phyloP scores from a whole-genome alignment of 2,888 invertebrate genomes.

The Callimorpha dominula region DNA sequence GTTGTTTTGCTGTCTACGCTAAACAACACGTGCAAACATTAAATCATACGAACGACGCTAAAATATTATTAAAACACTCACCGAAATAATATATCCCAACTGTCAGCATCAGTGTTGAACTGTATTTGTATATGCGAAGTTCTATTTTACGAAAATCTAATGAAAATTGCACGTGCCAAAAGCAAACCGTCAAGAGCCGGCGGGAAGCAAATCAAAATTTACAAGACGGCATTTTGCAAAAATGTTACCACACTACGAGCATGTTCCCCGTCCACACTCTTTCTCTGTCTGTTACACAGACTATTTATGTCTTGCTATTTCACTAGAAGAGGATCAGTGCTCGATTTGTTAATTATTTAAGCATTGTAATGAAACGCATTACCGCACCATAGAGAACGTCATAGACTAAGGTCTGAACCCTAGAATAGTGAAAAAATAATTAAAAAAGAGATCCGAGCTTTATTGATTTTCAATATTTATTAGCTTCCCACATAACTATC shows the following conservation, averaged over 20 bases:
- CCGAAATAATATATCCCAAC: slow-evolving; percentile 74
- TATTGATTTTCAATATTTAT: slow-evolving; percentile 19
- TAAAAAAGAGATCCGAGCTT: slow-evolving; percentile 2
- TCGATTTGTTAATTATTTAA: slow-evolving; percentile 7
- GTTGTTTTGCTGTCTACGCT: slow-evolving; percentile 83
- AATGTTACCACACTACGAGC: slow-evolving; percentile 53
- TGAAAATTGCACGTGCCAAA: slow-evolving; percentile 85
- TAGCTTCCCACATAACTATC: too few relatives aligned
- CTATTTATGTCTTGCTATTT: slow-evolving; percentile 25
- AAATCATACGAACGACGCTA: slow-evolving; percentile 57
- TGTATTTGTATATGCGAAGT: slow-evolving; percentile 60
- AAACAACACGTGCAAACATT: slow-evolving; percentile 80
- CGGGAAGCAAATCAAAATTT: slow-evolving; percentile 82
- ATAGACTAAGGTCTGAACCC: slow-evolving; percentile 9
- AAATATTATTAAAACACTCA: slow-evolving; percentile 69
- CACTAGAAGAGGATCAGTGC: slow-evolving; percentile 23
- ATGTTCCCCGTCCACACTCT: slow-evolving; percentile 19
- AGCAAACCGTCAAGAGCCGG: slow-evolving; percentile 83
- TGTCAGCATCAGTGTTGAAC: slow-evolving; percentile 80
- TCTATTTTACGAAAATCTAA: slow-evolving; percentile 66
- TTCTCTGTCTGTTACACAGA: slow-evolving; percentile 26
- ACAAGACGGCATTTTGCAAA: slow-evolving; percentile 66
- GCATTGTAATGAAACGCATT: slow-evolving; percentile 11
- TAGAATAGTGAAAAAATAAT: slow-evolving; percentile 7
- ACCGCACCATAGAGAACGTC: slow-evolving; percentile 30